Evolutionary conservation across 2,888 invertebrate genomes (phyloP), one percentile per base, ranked within the genome.

Genomic region (Drosophila recens): DNA sequence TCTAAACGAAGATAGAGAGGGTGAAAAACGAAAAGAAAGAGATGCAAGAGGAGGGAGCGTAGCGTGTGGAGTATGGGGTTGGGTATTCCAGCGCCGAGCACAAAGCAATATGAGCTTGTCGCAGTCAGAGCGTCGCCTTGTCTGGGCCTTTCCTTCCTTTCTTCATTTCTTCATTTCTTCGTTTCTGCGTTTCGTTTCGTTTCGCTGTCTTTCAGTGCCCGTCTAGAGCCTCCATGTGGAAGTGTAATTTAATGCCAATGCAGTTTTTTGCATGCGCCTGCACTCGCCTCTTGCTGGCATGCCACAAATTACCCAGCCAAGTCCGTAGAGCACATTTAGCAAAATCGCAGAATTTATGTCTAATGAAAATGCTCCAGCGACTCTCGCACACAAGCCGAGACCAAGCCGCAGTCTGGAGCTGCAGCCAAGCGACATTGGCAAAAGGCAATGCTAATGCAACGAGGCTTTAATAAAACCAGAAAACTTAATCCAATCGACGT

Each of bases 281-380:
- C 27, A n/a, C 34, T 15, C 23, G 46, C 42, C 40, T 23, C 49
- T 43, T 52, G 61, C 53, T 67, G 67, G 80, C 74, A 69, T 70
- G 84, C 85, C 85, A 85, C 85, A 89, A 89, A 87, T 87, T 87
- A 81, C 79, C 75, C 69, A 72, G 79, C 59, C 84, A 74, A 79
- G 87, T 89, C 87, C 84, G 73, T 71, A 58, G 72, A 85, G 89
- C 82, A 74, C 87, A 89, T 86, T 86, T 84, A 84, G 87, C 89
- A 75, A 87, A 87, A 87, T 87, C 75, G 79, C 77, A 75, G 74
- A 89, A 80, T 89, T 90, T 90, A 89, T 89, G 89, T 84, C 88
- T 89, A 86, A 90, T 89, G 84, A 89, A 90, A 87, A 85, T 79
- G 78, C 73, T 74, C 69, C 65, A 56, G 40, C 51, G 10, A 42